A percentile compares a stretch with the other conserved stretches of the same genome.
Evolutionary conservation across 2,888 invertebrate genomes (phyloP).

Genomic region (Zonitis immaculata): DNA sequence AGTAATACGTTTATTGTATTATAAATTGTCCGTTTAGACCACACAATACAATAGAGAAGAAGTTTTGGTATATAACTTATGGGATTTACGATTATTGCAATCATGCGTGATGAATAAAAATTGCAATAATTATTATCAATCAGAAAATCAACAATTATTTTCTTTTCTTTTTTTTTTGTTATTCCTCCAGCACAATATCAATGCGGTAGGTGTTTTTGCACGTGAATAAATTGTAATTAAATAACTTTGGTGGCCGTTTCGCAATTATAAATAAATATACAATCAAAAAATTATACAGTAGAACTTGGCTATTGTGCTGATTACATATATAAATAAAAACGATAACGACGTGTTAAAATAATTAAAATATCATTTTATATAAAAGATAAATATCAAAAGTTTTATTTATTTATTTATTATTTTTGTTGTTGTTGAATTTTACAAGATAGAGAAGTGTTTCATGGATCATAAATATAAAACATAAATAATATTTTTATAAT

Average conservation of each 20-base stretch:
- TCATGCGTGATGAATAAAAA: slow-evolving; percentile 41
- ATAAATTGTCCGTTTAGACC: slow-evolving; percentile 38
- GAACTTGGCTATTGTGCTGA: too few relatives aligned
- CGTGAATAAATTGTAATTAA: slow-evolving; percentile 32
- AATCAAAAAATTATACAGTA: too few relatives aligned
- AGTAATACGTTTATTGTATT: slow-evolving; percentile 30
- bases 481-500: slow-evolving; percentile 28
- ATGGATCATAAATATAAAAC: slow-evolving; percentile 30
- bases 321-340: too few relatives aligned
- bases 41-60: too few relatives aligned
- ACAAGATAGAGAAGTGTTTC: slow-evolving; percentile 29
- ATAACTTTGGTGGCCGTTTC: slow-evolving; percentile 28
- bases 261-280: too few relatives aligned
- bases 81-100: slow-evolving; percentile 41
- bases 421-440: too few relatives aligned
- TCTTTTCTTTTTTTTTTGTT: slow-evolving; percentile 26
- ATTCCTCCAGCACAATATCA: slow-evolving; percentile 22
- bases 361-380: too few relatives aligned
- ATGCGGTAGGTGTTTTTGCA: slow-evolving; percentile 39
- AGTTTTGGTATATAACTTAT: too few relatives aligned
- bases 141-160: slow-evolving; percentile 32
- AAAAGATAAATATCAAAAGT: background rate
- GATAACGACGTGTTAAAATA: too few relatives aligned
- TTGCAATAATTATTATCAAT: slow-evolving; percentile 43
- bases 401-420: too few relatives aligned